phyloP scores from a whole-genome alignment of 2,797 vertebrate genomes.

The Lophotriccus pileatus region DNA sequence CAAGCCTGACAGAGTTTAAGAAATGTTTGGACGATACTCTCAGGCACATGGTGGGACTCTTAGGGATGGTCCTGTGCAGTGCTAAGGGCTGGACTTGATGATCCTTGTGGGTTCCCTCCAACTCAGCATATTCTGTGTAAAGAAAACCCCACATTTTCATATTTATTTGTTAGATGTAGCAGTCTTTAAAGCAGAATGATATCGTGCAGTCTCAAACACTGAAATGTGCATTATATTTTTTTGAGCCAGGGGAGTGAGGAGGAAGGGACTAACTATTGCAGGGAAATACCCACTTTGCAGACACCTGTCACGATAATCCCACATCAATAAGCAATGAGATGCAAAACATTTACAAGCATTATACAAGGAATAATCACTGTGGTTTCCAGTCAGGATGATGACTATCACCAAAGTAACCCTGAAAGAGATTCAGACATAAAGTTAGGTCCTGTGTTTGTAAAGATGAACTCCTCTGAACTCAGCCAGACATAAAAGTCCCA shows the following conservation, averaged over 20 bases:
- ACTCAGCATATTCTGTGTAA: neutral
- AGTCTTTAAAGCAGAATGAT: neutral
- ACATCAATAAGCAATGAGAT: neutral
- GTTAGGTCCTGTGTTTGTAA: rapidly evolving
- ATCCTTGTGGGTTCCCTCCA: neutral
- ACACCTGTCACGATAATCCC: neutral
- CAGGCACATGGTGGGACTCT: neutral
- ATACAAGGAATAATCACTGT: neutral
- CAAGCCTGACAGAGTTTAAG: neutral
- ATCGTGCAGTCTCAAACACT: neutral
- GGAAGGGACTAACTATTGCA: neutral
- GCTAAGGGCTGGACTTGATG: neutral
- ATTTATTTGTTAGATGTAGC: neutral
- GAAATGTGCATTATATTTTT: neutral
- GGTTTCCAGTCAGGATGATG: neutral
- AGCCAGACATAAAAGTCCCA: rapidly evolving
- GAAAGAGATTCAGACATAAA: too few relatives aligned
- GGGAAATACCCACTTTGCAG: rapidly evolving
- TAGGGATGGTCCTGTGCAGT: neutral
- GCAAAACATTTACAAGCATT: neutral
- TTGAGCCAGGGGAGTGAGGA: rapidly evolving
- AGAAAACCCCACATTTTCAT: neutral
- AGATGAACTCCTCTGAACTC: rapidly evolving
- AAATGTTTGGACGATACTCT: neutral
- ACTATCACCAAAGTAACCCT: neutral